Base-by-base conservation (phyloP, 1,140 invertebrate genomes). In the Polyergus mexicanus region DNA sequence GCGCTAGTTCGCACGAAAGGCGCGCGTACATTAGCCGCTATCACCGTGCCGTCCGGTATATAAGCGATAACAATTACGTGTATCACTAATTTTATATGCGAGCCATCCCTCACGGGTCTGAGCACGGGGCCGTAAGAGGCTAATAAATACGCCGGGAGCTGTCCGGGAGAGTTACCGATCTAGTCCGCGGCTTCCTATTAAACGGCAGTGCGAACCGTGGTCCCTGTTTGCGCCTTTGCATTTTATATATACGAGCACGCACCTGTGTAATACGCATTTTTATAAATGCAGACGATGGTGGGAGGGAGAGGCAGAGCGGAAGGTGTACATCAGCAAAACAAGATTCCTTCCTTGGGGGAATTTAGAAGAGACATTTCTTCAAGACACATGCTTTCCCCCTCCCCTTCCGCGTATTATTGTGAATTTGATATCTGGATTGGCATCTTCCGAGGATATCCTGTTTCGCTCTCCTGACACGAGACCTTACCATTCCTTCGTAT, bases 61-160 rank as follows among this genome's bases (percentile, higher is more conserved):
- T 92, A 91, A 89, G 91, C 90, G 90, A 91, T 92, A 91, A 93
- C 93, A 93, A 93, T 93, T 93, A 92, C 91, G 85, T 89, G 87
- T 92, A 92, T 94, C 93, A 89, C 91, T 93, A 93, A 93, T 94
- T 93, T 94, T 92, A 94, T 92, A 92, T 92, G 91, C 90, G 90
- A 91, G 22, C 91, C 90, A 91, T 91, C 71, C 71, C 78, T 86
- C 87, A 91, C 16, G 16, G 47, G 47, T 19, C 16, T 66, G 87
- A 25, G 88, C 60, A 58, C 56, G 63, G 28, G 38, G 44, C 47
- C 16, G 47, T 19, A 19, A 51, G 47, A 51, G 16, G 47, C 47
- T 51, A 88, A 91, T 91, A 90, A 91, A 91, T 91, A 92, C 84
- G n/a, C n/a, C n/a, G n/a, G n/a, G 75, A 63, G 22, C 74, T 81